phyloP scores from a whole-genome alignment of 2,113 vertebrate species.

The Clinocottus analis region DNA sequence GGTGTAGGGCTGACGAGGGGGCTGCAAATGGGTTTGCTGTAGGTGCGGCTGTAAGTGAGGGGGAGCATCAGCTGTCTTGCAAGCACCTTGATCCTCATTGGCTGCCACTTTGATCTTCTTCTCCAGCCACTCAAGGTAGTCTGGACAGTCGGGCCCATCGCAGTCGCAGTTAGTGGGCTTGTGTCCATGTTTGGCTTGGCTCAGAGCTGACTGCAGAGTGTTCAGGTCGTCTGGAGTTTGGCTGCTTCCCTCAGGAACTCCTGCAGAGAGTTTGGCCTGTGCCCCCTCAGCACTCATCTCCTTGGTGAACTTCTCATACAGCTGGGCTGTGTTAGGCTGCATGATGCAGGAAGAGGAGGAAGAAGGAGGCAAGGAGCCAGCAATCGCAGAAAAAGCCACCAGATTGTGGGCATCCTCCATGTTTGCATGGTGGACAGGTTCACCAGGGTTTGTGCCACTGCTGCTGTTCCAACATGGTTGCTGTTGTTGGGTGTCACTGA shows the following conservation, averaged over 20 bases:
- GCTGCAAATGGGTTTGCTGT: slow-evolving; percentile 58
- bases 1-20: slow-evolving; percentile 62
- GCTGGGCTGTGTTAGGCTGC: slow-evolving; percentile 80
- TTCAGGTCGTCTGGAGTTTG: slow-evolving; percentile 87
- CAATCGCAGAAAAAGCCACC: slow-evolving; percentile 93
- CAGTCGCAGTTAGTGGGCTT: slow-evolving; percentile 97
- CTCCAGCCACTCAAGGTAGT: slow-evolving; percentile 98
- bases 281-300: slow-evolving; percentile 86
- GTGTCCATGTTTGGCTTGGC: slow-evolving; percentile 91
- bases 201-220: slow-evolving; percentile 90
- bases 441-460: slow-evolving; percentile 42
- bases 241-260: slow-evolving; percentile 63
- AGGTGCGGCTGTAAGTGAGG: slow-evolving; percentile 56
- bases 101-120: slow-evolving; percentile 92
- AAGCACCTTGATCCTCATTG: slow-evolving; percentile 68
- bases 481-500: slow-evolving; percentile 74
- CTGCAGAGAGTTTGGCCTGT: slow-evolving; percentile 68
- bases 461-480: slow-evolving; percentile 71
- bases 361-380: slow-evolving; percentile 86
- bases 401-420: slow-evolving; percentile 93
- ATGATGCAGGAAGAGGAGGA: slow-evolving; percentile 67
- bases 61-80: slow-evolving; percentile 59
- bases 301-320: slow-evolving; percentile 93
- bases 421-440: slow-evolving; percentile 77
- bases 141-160: slow-evolving; percentile 95